These are phyloP conservation scores for Aphodius sticticus DNA, from an alignment of 2,888 invertebrate species.

Conservation along the genomic window DNA sequence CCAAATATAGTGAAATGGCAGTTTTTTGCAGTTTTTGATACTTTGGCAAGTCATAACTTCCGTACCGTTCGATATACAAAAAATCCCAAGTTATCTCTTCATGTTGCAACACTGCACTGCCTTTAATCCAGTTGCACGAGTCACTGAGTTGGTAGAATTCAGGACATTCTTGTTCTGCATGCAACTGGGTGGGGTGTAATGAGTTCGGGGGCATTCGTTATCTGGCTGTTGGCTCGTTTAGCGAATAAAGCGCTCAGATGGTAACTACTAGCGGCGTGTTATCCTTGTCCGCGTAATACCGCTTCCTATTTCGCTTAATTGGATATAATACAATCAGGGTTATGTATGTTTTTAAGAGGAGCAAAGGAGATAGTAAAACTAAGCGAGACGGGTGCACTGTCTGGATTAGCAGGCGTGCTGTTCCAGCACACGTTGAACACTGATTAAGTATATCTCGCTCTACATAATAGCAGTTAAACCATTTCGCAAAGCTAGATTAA, in stretches of 20 bases:
- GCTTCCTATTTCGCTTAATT: background rate
- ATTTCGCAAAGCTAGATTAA: too few species aligned
- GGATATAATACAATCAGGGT: background rate
- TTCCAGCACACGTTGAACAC: too few species aligned
- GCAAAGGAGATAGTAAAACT: background rate
- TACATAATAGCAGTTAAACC: too few species aligned
- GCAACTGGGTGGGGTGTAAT: background rate
- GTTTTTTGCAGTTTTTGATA: too few species aligned
- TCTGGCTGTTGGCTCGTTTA: background rate
- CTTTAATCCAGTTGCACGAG: too few species aligned
- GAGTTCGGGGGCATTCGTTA: background rate
- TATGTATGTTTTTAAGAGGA: background rate
- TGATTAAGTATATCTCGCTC: too few species aligned
- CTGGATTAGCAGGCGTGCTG: background rate
- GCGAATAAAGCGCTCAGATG: too few species aligned
- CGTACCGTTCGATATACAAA: too few species aligned
- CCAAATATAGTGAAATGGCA: too few species aligned
- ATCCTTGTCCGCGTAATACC: background rate
- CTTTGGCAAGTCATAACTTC: too few species aligned
- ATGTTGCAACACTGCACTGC: too few species aligned
- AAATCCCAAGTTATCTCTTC: too few species aligned
- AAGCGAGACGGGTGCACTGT: background rate
- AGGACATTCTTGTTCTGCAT: background rate
- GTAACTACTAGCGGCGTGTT: background rate
- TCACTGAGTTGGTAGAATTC: background rate